Evolutionary conservation across 1,140 invertebrate species (phyloP), one percentile per base, ranked within the genome.

Genomic region (Euura saliciscinereae): DNA sequence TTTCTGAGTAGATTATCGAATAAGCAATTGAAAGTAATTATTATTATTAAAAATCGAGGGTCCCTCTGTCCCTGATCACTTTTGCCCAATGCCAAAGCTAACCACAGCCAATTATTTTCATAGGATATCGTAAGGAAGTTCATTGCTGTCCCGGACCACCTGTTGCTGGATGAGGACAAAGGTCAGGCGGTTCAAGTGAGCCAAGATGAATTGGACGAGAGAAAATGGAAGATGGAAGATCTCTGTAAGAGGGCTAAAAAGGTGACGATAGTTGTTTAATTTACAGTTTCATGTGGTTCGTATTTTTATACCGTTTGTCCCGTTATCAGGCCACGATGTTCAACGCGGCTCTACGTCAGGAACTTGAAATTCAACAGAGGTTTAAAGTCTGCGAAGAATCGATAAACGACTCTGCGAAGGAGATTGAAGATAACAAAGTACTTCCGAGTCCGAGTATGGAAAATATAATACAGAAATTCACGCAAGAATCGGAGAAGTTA

Each of bases 141-240:
- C 28, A 76, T 85, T 64, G 45, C 71, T 45, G 71, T 86, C 11
- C 84, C 84, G 4, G 65, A 73, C 44, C 78, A 84, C 70, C 71
- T 86, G 71, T 70, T 86, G 64, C 70, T 84, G 6, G 74, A 84
- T 1, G 82, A 84, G 45, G 84, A 86, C 68, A 75, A 77, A 69
- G 66, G 64, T 69, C 84, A 86, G 72, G 73, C 45, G n/a, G 76
- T 43, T 59, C 84, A 83, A 69, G 85, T 82, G 8, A 81, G 74
- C 2, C 73, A 80, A 5, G 51, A 75, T 59, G 82, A 86, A 70
- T 78, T 77, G 64, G 45, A 76, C 43, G 59, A 68, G 13, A 73
- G 82, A 5, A 70, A 79, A 11, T 65, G 66, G 4, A 77, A 72
- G 13, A 65, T 86, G n/a, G 64, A 81, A 65, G 46, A 78, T 64